Evolutionary conservation across 2,888 invertebrate species (phyloP), one percentile per base, ranked within the genome.

Genomic region (Petrolisthes cinctipes): DNA sequence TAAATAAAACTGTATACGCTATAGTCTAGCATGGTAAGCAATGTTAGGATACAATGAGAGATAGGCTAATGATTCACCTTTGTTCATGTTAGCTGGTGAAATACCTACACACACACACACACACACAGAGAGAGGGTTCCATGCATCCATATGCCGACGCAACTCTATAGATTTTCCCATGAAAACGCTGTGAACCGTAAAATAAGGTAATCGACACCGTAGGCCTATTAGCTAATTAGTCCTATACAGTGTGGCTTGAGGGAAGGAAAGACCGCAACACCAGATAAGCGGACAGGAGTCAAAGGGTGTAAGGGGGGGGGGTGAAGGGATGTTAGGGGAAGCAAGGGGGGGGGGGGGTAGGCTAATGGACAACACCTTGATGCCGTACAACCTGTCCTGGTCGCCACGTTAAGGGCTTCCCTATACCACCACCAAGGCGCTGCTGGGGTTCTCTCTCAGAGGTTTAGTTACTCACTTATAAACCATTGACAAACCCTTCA

Each of bases 191-290:
- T 57, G 75, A 53, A 83, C 75, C 83, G 57, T 75, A 37, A 75
- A 83, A 83, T 23, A 57, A 5, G 5, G 79, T 79, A 85, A 79
- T 53, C 56, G 54, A 85, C 37, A 85, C 17, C 78, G 56, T n/a
- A 66, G 54, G 79, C 85, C 84, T 79, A 79, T 53, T 78, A 75
- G 84, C 20, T 61, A 78, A 61, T 84, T 78, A 84, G 84, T 76
- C 84, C 78, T 84, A 85, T 53, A 57, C 37, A 54, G 20, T 23
- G 71, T 20, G 68, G 81, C 75, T 57, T 17, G 54, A 20, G 75
- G 75, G 51, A 37, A 17, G 20, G 66, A 82, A 23, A 20, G 57
- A 81, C 57, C 23, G 37, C 66, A 82, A 66, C 53, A 56, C 11
- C 54, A 56, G 56, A 56, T 1, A 53, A 17, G 78, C 51, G n/a